Conservation (phyloP, 2,113 vertebrate species). For the Cygnus buccinator region DNA sequence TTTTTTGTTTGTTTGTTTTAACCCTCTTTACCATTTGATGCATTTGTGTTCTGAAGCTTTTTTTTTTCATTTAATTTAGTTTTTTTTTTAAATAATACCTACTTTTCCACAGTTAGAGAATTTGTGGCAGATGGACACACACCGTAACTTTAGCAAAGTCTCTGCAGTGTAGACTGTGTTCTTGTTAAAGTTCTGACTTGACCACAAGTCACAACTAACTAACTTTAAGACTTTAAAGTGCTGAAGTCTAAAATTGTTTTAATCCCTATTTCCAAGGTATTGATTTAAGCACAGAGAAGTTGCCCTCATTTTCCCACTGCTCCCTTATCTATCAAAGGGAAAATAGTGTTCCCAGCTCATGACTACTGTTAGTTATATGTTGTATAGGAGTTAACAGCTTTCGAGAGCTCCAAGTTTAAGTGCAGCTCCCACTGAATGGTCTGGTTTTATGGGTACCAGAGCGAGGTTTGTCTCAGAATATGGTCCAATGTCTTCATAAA, state of each 20-base stretch:
- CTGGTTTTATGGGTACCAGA: background rate
- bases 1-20: background rate
- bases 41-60: background rate
- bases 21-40: background rate
- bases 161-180: background rate
- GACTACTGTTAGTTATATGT: background rate
- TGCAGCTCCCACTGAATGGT: background rate
- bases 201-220: too few relatives aligned
- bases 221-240: too few relatives aligned
- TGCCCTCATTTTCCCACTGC: background rate
- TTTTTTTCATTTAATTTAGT: background rate
- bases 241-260: conserved; percentile 4
- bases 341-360: background rate
- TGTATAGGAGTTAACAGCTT: background rate
- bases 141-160: background rate
- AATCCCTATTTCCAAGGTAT: background rate
- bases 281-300: background rate
- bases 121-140: background rate
- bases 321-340: background rate
- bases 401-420: background rate
- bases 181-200: background rate
- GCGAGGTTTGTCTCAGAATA: background rate
- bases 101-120: background rate
- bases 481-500: background rate
- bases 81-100: background rate